Evolutionary conservation across 2,797 vertebrate species (phyloP).

Genomic region (Enteromius treurensis): DNA sequence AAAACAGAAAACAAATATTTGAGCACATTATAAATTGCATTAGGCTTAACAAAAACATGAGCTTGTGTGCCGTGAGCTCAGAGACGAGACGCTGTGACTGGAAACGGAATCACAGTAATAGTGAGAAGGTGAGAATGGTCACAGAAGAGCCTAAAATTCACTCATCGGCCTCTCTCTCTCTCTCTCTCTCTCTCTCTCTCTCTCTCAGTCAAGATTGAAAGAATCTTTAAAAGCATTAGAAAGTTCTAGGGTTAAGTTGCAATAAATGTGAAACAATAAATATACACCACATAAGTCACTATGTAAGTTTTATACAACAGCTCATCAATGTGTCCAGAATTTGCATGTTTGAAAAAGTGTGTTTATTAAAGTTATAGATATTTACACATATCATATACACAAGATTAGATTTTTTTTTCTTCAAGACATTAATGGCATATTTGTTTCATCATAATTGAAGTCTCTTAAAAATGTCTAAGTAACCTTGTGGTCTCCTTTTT

Average conservation of each 20-base stretch:
- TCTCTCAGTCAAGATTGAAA: not conserved
- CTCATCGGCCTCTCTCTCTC: not conserved
- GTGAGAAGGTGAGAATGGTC: conserved; percentile 47
- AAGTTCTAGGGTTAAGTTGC: not conserved
- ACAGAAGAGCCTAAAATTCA: conserved; percentile 20
- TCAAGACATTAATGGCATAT: not conserved
- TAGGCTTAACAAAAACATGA: conserved; percentile 38
- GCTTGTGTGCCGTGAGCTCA: conserved; percentile 24
- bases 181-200: not conserved
- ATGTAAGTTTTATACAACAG: not conserved
- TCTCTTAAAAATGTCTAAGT: not conserved
- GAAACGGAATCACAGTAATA: conserved; percentile 55
- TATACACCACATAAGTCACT: not conserved
- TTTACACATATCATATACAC: too few relatives aligned
- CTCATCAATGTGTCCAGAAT: too few relatives aligned
- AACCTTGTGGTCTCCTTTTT: not conserved
- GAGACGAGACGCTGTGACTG: conserved; percentile 42
- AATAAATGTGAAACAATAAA: not conserved
- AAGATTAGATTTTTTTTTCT: too few relatives aligned
- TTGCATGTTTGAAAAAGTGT: not conserved
- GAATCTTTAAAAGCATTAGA: not conserved
- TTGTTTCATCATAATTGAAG: not conserved
- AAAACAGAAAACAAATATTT: conserved; percentile 31
- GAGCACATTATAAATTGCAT: conserved; percentile 22
- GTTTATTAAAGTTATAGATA: not conserved